Conservation (phyloP, 2,113 vertebrate genomes). For the Zapus hudsonius region DNA sequence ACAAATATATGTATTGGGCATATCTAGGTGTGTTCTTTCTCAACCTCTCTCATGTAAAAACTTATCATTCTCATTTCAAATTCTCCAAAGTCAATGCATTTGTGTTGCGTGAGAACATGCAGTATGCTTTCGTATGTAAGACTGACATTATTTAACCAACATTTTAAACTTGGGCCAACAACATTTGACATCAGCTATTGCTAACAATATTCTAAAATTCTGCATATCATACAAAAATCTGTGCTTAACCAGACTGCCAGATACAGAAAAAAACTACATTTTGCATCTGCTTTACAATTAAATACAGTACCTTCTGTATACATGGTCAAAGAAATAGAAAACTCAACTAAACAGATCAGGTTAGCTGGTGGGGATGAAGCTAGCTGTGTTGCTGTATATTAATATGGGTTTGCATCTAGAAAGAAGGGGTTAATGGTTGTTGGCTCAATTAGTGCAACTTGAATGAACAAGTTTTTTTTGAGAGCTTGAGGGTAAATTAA, state of each 20-base stretch:
- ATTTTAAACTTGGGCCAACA: background rate
- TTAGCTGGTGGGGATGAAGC: background rate
- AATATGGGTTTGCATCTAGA: conserved; percentile 48
- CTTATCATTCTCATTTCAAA: background rate
- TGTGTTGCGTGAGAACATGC: background rate
- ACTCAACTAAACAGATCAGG: background rate
- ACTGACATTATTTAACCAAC: background rate
- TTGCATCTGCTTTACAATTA: rapidly evolving
- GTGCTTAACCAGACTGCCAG: background rate
- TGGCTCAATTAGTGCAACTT: conserved; percentile 82
- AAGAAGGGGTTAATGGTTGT: conserved; percentile 79
- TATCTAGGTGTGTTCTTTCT: background rate
- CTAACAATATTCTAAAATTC: background rate
- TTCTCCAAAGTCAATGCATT: background rate
- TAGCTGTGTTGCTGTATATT: background rate
- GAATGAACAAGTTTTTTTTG: conserved; percentile 75
- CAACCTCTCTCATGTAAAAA: background rate
- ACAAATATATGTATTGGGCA: too few species aligned
- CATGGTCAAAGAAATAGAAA: rapidly evolving
- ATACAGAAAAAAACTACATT: background rate
- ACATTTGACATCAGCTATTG: background rate
- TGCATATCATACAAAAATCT: background rate
- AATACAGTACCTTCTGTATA: rapidly evolving
- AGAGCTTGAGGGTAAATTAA: conserved; percentile 85
- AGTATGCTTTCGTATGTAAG: too few species aligned